Evolutionary conservation across 2,113 vertebrate genomes (phyloP).

Genomic region (Nothobranchius furzeri): DNA sequence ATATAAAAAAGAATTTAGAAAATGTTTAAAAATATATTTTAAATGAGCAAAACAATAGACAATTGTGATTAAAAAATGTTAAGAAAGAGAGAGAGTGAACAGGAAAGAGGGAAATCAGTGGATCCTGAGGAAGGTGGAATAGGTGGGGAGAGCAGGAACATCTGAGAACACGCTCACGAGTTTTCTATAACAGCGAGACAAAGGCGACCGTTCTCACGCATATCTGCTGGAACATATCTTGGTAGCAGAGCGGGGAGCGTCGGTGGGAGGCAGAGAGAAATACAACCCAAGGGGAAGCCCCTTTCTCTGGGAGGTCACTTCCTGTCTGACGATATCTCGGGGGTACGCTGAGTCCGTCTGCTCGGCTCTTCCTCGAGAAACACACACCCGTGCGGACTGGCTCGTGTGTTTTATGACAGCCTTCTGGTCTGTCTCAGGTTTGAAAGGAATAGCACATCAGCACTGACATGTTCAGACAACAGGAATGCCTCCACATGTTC

Average conservation of each 20-base stretch:
- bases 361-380: conserved; percentile 32
- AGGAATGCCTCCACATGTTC: neutral
- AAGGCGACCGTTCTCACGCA: conserved; percentile 51
- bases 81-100: too few relatives aligned
- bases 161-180: too few relatives aligned
- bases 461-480: neutral
- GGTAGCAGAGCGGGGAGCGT: conserved; percentile 31
- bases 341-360: conserved; percentile 17
- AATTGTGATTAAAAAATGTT: too few relatives aligned
- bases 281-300: conserved; percentile 56
- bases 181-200: conserved; percentile 10
- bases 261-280: conserved; percentile 45
- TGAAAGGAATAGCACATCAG: conserved; percentile 15
- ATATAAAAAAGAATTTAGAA: too few relatives aligned
- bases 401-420: conserved; percentile 33
- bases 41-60: too few relatives aligned
- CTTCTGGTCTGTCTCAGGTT: conserved; percentile 34
- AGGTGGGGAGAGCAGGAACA: too few relatives aligned
- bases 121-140: too few relatives aligned
- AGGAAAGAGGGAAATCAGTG: too few relatives aligned
- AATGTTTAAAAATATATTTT: too few relatives aligned
- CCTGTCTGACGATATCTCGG: conserved; percentile 53
- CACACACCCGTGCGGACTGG: conserved; percentile 47
- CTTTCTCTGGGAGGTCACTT: conserved; percentile 63
- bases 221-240: conserved; percentile 51